Base-by-base conservation (phyloP, 2,888 invertebrate species). In the Hypercompe scribonia region DNA sequence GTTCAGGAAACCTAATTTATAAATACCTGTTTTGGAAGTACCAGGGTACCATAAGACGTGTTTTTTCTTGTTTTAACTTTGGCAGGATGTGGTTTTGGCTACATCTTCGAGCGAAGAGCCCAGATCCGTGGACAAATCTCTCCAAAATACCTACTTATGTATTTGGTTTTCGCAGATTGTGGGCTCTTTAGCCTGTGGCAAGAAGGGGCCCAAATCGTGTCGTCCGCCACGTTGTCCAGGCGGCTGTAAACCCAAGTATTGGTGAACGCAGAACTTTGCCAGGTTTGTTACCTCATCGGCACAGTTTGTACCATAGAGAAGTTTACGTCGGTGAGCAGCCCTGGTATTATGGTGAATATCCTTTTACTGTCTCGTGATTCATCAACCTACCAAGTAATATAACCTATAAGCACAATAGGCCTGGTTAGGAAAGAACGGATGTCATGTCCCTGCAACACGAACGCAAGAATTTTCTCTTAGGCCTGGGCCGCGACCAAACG, bases 221-320 rank as follows among this genome's bases (percentile, higher is more conserved):
- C 90, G 92, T 0, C 95, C 95, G 33, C 95, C 95, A 71, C 93
- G 93, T 81, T 95, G 95, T 78, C 95, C 95, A 42, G 95, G 95
- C 71, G 95, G 95, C 77, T 95, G 95, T 89, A 94, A 90, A 84
- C 95, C 95, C 72, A 91, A 90, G 79, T 94, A 94, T 86, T 94
- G 93, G 93, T 94, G 89, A 91, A 13, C 5, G 13, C 15, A n/a
- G 36, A 15, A 18, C 2, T 58, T 10, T 36, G 33, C 69, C 69
- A 24, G 31, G 61, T 36, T 21, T 34, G 50, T 15, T 34, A 18
- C 34, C 18, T 15, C n/a, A n/a, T 3, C 54, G 34, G 21, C n/a
- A 21, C 61, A 39, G 61, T 31, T 13, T 18, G 36, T 31, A n/a
- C 28, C 31, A 39, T 13, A 54, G 36, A 36, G 13, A 28, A 69